phyloP scores from a whole-genome alignment of 2,888 invertebrate species.

The Gari tellinella region DNA sequence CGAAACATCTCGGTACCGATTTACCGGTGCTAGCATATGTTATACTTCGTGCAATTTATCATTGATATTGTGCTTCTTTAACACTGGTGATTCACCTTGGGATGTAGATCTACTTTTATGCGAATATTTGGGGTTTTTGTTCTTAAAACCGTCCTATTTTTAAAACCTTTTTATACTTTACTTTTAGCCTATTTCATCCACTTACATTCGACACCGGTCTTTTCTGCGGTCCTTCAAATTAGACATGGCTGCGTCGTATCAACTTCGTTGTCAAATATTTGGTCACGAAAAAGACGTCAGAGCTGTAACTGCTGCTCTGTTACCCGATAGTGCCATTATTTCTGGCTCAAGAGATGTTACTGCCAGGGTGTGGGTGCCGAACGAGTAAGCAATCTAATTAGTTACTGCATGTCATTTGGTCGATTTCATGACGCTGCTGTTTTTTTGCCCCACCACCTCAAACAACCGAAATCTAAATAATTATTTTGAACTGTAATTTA shows the following conservation, averaged over 20 bases:
- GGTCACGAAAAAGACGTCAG: slow-evolving; percentile 94
- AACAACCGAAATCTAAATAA: no score
- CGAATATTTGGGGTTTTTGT: no score
- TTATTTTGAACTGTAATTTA: no score
- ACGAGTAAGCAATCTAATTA: slow-evolving; percentile 81
- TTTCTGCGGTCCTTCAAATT: slow-evolving; percentile 1
- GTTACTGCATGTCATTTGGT: neutral
- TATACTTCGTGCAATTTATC: no score
- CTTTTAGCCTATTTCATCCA: no score
- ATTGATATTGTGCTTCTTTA: no score
- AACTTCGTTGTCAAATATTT: slow-evolving; percentile 90
- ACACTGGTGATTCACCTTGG: no score
- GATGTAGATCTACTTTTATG: no score
- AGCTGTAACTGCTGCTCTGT: slow-evolving; percentile 87
- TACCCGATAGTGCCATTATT: slow-evolving; percentile 89
- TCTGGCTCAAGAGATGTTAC: slow-evolving; percentile 96
- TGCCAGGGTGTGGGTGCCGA: slow-evolving; percentile 93
- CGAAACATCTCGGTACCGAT: no score
- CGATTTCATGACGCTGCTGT: slow-evolving; percentile 1
- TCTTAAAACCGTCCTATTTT: no score
- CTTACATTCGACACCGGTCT: neutral
- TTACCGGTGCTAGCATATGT: no score
- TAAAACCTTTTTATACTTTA: no score
- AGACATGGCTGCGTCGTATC: slow-evolving; percentile 86
- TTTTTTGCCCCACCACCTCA: neutral